Evolutionary conservation across 2,113 vertebrate species (phyloP).

Genomic region (Scartelaos histophorus): DNA sequence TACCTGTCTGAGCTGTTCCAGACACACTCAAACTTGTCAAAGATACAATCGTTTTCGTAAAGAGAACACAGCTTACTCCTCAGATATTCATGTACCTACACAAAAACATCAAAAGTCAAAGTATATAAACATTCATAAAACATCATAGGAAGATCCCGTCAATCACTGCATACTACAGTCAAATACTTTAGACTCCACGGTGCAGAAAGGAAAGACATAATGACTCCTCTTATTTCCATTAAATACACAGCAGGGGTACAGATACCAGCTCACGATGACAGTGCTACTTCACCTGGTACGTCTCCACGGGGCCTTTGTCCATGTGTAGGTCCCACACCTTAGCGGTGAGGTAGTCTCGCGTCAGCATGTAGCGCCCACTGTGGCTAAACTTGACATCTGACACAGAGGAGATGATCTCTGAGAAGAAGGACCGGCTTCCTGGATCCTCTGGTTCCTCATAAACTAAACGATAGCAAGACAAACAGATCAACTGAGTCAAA

Average conservation of each 20-base stretch:
- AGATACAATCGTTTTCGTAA: conserved; percentile 81
- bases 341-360: conserved; percentile 79
- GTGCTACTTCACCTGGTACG: conserved; percentile 71
- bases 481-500: neutral
- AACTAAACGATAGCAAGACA: conserved; percentile 46
- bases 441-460: conserved; percentile 81
- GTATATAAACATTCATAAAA: neutral
- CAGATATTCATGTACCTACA: conserved; percentile 78
- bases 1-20: conserved; percentile 82
- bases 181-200: neutral
- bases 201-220: neutral
- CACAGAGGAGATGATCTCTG: conserved; percentile 80
- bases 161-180: neutral
- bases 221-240: neutral
- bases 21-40: conserved; percentile 81
- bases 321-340: conserved; percentile 82
- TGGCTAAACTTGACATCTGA: conserved; percentile 82
- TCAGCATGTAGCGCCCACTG: conserved; percentile 79
- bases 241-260: neutral
- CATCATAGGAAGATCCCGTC: too few species aligned
- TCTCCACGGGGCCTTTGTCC: conserved; percentile 80
- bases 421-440: conserved; percentile 79
- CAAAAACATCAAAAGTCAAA: neutral
- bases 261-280: neutral
- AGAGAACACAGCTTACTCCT: conserved; percentile 80